These are phyloP conservation scores for Drosophila sechellia DNA, from an alignment of 1,140 invertebrate species.

Conservation along the genomic window DNA sequence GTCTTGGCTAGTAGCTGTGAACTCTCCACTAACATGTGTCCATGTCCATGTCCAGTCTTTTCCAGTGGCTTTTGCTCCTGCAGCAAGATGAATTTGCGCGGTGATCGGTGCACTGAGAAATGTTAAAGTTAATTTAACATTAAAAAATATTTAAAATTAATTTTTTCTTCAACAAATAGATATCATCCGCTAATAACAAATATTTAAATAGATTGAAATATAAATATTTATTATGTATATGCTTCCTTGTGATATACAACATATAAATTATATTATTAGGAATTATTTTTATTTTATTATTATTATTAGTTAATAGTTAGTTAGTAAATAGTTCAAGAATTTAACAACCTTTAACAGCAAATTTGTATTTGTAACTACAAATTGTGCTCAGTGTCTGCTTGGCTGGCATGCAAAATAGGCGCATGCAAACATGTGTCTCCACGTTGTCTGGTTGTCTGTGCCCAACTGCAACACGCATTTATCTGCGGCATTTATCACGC, in stretches of 20 bases:
- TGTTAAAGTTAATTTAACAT: too few relatives aligned
- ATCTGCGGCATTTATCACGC: slow-evolving; percentile 79
- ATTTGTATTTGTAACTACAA: not conserved
- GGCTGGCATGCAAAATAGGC: slow-evolving; percentile 62
- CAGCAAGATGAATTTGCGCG: slow-evolving; percentile 37
- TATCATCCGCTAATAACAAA: too few relatives aligned
- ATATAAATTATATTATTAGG: too few relatives aligned
- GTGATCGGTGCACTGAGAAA: slow-evolving; percentile 26
- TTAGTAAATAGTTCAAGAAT: too few relatives aligned
- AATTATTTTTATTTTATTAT: too few relatives aligned
- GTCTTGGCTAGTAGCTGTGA: slow-evolving; percentile 56
- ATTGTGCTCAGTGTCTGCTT: slow-evolving; percentile 16
- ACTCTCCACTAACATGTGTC: slow-evolving; percentile 71
- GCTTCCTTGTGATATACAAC: too few relatives aligned
- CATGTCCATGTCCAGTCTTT: slow-evolving; percentile 64
- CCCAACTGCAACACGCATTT: slow-evolving; percentile 75
- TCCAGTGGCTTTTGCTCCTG: slow-evolving; percentile 48
- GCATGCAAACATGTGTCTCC: slow-evolving; percentile 81
- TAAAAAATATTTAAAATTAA: too few relatives aligned
- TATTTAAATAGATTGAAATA: too few relatives aligned
- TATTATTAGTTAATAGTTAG: too few relatives aligned
- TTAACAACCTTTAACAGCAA: not conserved
- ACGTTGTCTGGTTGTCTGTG: slow-evolving; percentile 79
- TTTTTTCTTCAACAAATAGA: too few relatives aligned
- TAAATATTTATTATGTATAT: too few relatives aligned